Base-by-base conservation (phyloP, 64 coral and sea anemone species). In the Montipora capricornis region DNA sequence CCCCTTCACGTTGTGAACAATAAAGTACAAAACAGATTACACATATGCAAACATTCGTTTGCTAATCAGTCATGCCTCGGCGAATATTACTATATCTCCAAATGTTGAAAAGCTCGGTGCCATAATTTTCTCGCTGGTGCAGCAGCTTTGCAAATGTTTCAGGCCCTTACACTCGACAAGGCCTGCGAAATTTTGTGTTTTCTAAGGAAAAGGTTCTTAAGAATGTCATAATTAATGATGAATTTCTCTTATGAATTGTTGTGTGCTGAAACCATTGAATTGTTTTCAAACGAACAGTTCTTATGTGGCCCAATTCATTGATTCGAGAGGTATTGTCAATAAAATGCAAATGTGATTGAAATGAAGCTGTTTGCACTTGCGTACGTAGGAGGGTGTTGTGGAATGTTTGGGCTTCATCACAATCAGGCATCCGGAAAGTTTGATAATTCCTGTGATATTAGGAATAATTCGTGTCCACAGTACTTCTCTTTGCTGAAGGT, bases 301-400 rank as follows among this genome's bases (percentile, higher is more conserved):
- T 47, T 71, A 64, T 86, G 66, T 86, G 82, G 44, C 45, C 17
- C 44, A 86, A 86, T 50, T 86, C 82, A 86, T 86, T 49, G 67
- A 86, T 86, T 86, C 82, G 67, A 86, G 82, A 73, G 62, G 46
- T 47, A 86, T 86, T 86, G 82, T 86, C 82, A 73, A 70, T 86
- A 86, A 73, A 57, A 86, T 86, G 82, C 82, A 86, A 86, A 86
- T 86, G 71, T 86, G 82, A 47, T 86, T 50, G 82, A 71, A 86
- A 86, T 86, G 82, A 20, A 44, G 82, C 10, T 46, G 11, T 20
- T 73, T 37, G 11, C 20, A 71, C 10, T 84, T 69, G 24, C 24
- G 6, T 19, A 17, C 82, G 82, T 70, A 73, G 82, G 82, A 86
- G 82, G 81, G 64, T 86, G 67, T 47, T 68, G 8, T 66, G 45